Evolutionary conservation across 2,888 invertebrate genomes (phyloP).

Genomic region (Drosophila mercatorum): DNA sequence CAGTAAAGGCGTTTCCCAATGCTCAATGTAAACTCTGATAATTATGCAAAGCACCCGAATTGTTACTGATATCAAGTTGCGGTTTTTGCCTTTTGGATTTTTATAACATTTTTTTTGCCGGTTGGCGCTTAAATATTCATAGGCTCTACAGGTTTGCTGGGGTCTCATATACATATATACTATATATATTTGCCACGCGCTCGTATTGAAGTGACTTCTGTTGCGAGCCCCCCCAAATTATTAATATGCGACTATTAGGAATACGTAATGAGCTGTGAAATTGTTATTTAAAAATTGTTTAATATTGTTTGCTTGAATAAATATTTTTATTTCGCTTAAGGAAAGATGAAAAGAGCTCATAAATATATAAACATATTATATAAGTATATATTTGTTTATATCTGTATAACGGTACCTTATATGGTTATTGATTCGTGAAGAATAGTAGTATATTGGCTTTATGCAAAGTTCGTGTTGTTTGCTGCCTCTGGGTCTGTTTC

Average conservation of each 20-base stretch:
- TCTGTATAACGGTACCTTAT: no score
- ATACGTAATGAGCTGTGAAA: neutral
- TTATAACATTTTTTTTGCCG: constrained; percentile 29
- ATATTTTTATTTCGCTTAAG: neutral
- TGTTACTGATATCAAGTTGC: constrained; percentile 28
- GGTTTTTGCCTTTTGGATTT: constrained; percentile 8
- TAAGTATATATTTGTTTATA: no score
- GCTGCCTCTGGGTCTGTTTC: no score
- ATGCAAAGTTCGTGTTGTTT: no score
- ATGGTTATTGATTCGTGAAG: no score
- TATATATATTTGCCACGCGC: constrained; percentile 39
- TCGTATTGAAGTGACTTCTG: constrained; percentile 55
- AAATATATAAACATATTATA: neutral
- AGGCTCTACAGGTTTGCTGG: constrained; percentile 40
- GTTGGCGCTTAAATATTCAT: constrained; percentile 46
- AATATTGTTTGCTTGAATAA: neutral
- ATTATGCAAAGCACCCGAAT: constrained; percentile 40
- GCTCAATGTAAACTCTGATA: constrained; percentile 6
- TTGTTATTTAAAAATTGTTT: neutral
- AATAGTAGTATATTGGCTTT: no score
- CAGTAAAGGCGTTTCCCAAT: constrained; percentile 22
- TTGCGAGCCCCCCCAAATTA: constrained; percentile 76
- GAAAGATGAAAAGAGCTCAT: neutral
- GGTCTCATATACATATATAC: neutral
- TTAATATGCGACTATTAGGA: neutral